phyloP scores from a whole-genome alignment of 2,113 vertebrate genomes.

The Bagarius yarrelli region DNA sequence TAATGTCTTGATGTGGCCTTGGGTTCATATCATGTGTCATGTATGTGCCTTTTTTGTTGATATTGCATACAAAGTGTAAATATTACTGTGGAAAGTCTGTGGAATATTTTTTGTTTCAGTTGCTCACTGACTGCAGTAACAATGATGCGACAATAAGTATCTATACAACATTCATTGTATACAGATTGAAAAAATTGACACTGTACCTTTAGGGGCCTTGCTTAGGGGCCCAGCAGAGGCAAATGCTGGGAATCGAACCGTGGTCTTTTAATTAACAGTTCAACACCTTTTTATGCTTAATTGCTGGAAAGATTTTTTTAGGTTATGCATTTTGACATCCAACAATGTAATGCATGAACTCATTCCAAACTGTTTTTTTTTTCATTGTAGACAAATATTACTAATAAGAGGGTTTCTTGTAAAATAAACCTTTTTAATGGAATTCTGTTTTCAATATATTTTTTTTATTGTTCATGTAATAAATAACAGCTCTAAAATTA shows the following conservation, averaged over 20 bases:
- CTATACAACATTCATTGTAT: constrained; percentile 25
- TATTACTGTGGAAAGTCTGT: neutral
- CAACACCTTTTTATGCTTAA: neutral
- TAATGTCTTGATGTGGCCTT: constrained; percentile 40
- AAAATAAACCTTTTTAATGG: constrained; percentile 64
- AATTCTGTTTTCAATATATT: constrained; percentile 22
- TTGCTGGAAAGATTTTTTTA: constrained; percentile 51
- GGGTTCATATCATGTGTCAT: constrained; percentile 29
- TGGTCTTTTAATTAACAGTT: no score
- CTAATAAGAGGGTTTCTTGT: constrained; percentile 64
- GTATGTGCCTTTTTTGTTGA: constrained; percentile 36
- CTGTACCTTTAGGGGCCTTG: neutral
- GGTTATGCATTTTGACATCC: constrained; percentile 64
- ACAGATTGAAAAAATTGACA: constrained; percentile 3
- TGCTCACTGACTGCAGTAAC: neutral
- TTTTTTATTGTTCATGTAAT: neutral
- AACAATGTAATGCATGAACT: constrained; percentile 47
- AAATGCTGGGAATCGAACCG: no score
- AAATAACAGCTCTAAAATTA: neutral
- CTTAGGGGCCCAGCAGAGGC: no score
- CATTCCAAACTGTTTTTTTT: constrained; percentile 54
- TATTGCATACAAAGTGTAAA: neutral
- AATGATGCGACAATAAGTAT: constrained; percentile 14
- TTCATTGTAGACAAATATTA: constrained; percentile 62
- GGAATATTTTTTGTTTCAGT: neutral